A percentile compares a stretch with the other conserved stretches of the same genome.
These are phyloP conservation scores for Oxyruncus cristatus DNA, from an alignment of 2,113 vertebrate genomes.

Conservation along the genomic window DNA sequence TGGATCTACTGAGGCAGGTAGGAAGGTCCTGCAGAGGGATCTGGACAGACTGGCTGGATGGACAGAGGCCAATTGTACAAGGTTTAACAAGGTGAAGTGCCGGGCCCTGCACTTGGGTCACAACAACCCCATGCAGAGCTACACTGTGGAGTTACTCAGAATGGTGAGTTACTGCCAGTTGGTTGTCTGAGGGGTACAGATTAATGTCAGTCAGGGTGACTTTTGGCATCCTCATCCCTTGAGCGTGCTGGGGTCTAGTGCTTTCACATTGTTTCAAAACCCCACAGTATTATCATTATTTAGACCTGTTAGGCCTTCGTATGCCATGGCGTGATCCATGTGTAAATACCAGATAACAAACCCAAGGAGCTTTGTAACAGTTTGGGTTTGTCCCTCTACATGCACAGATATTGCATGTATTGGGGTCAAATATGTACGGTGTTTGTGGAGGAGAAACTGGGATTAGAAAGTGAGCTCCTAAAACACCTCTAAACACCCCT, in stretches of 20 bases:
- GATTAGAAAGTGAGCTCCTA: background rate
- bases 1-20: background rate
- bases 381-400: background rate
- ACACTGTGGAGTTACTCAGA: background rate
- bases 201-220: background rate
- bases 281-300: no score
- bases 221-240: background rate
- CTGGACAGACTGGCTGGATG: background rate
- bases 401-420: background rate
- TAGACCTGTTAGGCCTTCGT: background rate
- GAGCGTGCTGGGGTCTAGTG: background rate
- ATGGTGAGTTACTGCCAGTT: background rate
- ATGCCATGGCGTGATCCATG: rapidly evolving
- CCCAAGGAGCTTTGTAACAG: background rate
- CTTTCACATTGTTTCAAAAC: background rate
- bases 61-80: background rate
- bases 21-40: background rate
- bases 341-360: background rate
- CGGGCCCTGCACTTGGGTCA: background rate
- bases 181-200: background rate
- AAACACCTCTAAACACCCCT: background rate
- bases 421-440: background rate
- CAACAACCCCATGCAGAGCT: background rate
- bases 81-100: background rate
- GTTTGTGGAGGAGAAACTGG: background rate